Conservation (phyloP, 1,140 invertebrate species). For the Brachystomella parvula region DNA sequence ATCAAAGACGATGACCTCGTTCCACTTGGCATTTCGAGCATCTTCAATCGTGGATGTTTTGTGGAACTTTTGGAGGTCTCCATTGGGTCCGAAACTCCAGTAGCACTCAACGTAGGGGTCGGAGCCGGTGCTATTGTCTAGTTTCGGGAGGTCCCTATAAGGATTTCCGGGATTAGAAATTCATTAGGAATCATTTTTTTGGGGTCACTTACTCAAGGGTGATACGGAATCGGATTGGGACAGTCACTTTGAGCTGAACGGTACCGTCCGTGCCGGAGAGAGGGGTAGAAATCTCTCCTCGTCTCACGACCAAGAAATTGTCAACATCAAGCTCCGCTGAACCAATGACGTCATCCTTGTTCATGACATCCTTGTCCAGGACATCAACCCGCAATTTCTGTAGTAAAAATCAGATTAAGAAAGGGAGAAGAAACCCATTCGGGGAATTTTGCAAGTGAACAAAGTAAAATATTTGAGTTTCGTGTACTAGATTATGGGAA, state of each 20-base stretch:
- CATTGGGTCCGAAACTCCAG: neutral
- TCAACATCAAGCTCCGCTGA: neutral
- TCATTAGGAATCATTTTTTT: neutral
- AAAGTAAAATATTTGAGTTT: no score
- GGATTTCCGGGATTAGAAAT: neutral
- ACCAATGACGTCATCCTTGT: slow-evolving; percentile 5
- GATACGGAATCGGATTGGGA: neutral
- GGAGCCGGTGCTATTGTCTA: neutral
- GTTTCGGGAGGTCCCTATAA: neutral
- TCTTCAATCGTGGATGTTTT: neutral
- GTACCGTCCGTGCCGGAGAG: neutral
- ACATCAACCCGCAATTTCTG: neutral
- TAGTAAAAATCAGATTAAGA: no score
- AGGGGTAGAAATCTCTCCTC: neutral
- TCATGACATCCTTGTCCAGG: neutral
- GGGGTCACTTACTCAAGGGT: neutral
- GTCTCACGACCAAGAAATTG: neutral
- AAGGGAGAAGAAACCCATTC: no score
- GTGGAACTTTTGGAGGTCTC: neutral
- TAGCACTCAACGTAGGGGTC: slow-evolving; percentile 1
- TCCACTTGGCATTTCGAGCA: neutral
- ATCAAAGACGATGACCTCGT: neutral
- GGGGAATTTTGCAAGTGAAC: no score
- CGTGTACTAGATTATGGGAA: no score
- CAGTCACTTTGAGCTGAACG: neutral